phyloP scores from a whole-genome alignment of 1,140 invertebrate species.

The Ruditapes philippinarum region DNA sequence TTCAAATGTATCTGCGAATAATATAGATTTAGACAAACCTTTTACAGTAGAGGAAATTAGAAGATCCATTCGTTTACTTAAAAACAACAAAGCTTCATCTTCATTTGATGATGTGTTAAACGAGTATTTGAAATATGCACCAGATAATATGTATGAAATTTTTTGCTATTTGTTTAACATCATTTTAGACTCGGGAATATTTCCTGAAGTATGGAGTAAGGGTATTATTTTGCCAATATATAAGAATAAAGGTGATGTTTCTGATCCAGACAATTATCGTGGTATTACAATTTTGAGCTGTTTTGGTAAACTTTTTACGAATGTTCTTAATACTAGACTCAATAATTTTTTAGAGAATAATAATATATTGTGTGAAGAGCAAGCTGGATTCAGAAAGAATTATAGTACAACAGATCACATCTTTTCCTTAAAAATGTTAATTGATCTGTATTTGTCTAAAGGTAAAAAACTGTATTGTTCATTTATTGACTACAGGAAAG shows the following conservation, averaged over 20 bases:
- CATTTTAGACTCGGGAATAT: conserved; percentile 34
- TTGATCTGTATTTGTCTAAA: neutral
- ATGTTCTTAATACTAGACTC: conserved; percentile 35
- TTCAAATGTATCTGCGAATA: too few species aligned
- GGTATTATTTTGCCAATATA: conserved; percentile 54
- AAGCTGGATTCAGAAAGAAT: conserved; percentile 18
- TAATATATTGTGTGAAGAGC: conserved; percentile 23
- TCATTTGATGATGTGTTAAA: neutral
- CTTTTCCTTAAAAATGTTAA: conserved; percentile 4
- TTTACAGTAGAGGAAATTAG: neutral
- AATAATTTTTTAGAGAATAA: conserved; percentile 15
- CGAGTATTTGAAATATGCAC: conserved; percentile 13
- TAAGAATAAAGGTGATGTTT: conserved; percentile 56
- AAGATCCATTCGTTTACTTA: neutral
- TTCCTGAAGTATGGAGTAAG: conserved; percentile 19
- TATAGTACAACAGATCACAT: conserved; percentile 22
- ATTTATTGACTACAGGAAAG: conserved; percentile 10
- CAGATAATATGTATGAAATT: neutral
- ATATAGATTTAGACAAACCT: neutral
- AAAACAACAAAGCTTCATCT: neutral
- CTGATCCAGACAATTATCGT: conserved; percentile 46
- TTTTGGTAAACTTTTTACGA: conserved; percentile 54
- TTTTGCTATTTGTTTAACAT: conserved; percentile 35
- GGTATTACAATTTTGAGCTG: conserved; percentile 33
- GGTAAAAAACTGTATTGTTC: conserved; percentile 36